Evolutionary conservation across 1,140 invertebrate genomes (phyloP), one percentile per base, ranked within the genome.

Genomic region (Vanessa tameamea): DNA sequence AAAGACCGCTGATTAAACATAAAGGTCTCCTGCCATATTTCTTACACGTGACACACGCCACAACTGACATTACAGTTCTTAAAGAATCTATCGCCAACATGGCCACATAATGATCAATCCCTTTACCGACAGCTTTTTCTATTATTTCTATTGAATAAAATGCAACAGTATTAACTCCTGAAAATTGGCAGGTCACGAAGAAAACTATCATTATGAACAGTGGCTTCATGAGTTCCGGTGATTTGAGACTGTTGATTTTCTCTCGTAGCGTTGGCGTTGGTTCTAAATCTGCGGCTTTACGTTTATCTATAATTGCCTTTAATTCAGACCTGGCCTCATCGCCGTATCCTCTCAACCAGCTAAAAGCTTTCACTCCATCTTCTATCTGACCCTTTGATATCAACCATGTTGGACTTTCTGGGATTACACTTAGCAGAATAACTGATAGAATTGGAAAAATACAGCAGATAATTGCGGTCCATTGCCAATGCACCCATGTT

Each of bases 401-500:
- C 57, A 96, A 85, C 95, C 95, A 97, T 2, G 94, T 93, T 1
- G 96, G 96, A 69, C 96, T 96, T 86, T 97, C 96, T 0, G 96
- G 96, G 2, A 95, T 89, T 16, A 95, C 92, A 20, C 87, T 84
- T 48, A 94, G 76, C 3, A 94, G 70, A 4, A 93, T 37, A 23
- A 93, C 92, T 47, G 91, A 86, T 15, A 94, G 12, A 16, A 94
- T 79, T 15, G 94, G 94, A 31, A 95, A 87, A 5, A 92, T 59
- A 3, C 90, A 91, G 78, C 93, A 94, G 3, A 95, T 87, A 0
- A 93, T 86, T 0, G 95, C 94, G 3, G 94, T 94, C 76, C 87
- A 87, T 79, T 94, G 89, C 95, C 95, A 96, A 48, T 91, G 81
- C 0, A 95, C 82, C 78, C 94, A 95, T 7, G 94, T 94, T 2